A percentile compares a stretch with the other conserved stretches of the same genome.
These are phyloP conservation scores for Lynx canadensis DNA, from an alignment of 2,113 vertebrate species.

Conservation along the genomic window DNA sequence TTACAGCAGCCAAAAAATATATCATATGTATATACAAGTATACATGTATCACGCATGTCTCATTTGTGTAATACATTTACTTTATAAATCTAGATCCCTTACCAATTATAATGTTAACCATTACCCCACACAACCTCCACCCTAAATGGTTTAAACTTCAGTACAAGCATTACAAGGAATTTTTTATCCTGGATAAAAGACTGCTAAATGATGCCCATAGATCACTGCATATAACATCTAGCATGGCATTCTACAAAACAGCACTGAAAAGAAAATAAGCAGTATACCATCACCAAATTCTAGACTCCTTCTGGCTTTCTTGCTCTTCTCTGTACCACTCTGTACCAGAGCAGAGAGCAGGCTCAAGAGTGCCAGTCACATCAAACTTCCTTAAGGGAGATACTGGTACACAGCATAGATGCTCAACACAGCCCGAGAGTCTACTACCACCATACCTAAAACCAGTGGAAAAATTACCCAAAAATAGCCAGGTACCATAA, in stretches of 20 bases:
- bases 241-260: neutral
- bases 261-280: neutral
- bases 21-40: neutral
- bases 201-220: neutral
- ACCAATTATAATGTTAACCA: neutral
- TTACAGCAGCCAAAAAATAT: neutral
- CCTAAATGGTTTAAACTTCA: neutral
- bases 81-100: neutral
- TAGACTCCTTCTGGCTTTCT: neutral
- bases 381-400: neutral
- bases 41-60: neutral
- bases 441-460: neutral
- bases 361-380: neutral
- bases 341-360: neutral
- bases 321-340: neutral
- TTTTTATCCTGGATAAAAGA: neutral
- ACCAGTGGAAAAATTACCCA: neutral
- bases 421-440: neutral
- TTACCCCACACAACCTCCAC: neutral
- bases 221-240: neutral
- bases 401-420: neutral
- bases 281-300: neutral
- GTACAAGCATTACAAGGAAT: neutral
- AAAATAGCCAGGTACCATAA: neutral
- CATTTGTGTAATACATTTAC: neutral